Evolutionary conservation across 2,888 invertebrate genomes (phyloP), one percentile per base, ranked within the genome.

Genomic region (Nemotelus nigrinus): DNA sequence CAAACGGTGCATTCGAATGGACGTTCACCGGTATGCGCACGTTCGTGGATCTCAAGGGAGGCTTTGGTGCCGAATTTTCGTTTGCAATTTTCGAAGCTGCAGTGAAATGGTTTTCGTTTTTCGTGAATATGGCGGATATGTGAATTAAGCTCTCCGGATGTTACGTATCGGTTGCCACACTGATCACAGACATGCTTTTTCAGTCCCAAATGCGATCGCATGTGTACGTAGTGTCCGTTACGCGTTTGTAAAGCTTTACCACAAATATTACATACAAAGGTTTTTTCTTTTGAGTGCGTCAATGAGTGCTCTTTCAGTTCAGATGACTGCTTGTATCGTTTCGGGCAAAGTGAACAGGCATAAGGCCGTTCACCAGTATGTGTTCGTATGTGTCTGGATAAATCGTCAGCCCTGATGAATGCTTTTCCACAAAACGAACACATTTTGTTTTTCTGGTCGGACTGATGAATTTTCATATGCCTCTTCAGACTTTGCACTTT

Each of bases 281-380:
- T 70, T 60, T 80, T 80, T 25, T 80, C 80, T 6, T 76, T 72
- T n/a, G 80, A 81, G 76, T 82, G 82, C 4, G 77, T 80, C 2
- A 80, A 76, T 71, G 81, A 80, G 48, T 82, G 82, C 55, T 82
- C 82, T 53, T 82, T 81, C 41, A 82, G 58, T 57, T 81, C 81
- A 2, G 81, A 80, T 47, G 82, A 80, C 76, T 83, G 83, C 50
- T 83, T 83, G 67, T 82, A 84, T 2, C 79, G 80, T 74, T 84
- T 83, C 2, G 80, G 78, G 57, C 84, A 84, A 0, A 81, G 77
- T 2, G 80, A 75, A 76, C 84, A 84, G 2, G 82, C 76, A 67
- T 82, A 84, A 2, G 82, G 83, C 25, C 82, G 79, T 67, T 83
- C 83, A n/a, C 82, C 82, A 0, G 83, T 83, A 78, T 84, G 84